Evolutionary conservation across 1,140 invertebrate genomes (phyloP), one percentile per base, ranked within the genome.

Genomic region (Neelides sp.): DNA sequence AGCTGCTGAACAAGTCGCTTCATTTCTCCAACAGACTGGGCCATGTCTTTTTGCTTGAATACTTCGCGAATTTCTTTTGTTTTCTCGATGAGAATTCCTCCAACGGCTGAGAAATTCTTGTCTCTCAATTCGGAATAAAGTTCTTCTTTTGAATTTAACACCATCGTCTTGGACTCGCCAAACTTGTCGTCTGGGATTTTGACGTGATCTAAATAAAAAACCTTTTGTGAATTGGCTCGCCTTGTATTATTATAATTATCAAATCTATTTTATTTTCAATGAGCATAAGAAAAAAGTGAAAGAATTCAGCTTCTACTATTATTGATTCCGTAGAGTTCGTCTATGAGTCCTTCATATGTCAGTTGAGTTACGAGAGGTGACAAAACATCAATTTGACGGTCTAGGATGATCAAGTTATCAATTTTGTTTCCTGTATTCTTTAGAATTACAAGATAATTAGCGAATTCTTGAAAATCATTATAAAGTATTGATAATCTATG

Each of bases 331-430:
- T 82, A 91, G 56, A 87, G 76, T 71, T 90, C 85, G 72, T 95
- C 95, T 59, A 98, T 90, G 10, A 98, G 71, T 15, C 93, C 95
- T 71, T 98, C 93, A 65, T 98, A 98, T 0, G 93, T 98, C 15
- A 97, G 74, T 63, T 98, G 95, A 0, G 89, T 95, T 1, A 88
- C 78, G 53, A 98, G 69, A 3, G 92, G 87, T 27, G 88, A 88
- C 4, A 98, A 74, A 42, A 95, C 76, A 73, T 99, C 95, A 13
- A 96, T 76, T 43, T 79, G 79, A 27, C 94, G 72, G 71, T 96
- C 92, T 1, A 96, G 66, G 13, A 96, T 64, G 17, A 98, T 70
- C 7, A 98, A 71, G 66, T 86, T 85, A 65, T 96, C 89, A 23
- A 96, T 92, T 59, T 78, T 73, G 10, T 77, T 71, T 23, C 47